phyloP scores from a whole-genome alignment of 2,797 vertebrate species.

The Limosa lapponica region DNA sequence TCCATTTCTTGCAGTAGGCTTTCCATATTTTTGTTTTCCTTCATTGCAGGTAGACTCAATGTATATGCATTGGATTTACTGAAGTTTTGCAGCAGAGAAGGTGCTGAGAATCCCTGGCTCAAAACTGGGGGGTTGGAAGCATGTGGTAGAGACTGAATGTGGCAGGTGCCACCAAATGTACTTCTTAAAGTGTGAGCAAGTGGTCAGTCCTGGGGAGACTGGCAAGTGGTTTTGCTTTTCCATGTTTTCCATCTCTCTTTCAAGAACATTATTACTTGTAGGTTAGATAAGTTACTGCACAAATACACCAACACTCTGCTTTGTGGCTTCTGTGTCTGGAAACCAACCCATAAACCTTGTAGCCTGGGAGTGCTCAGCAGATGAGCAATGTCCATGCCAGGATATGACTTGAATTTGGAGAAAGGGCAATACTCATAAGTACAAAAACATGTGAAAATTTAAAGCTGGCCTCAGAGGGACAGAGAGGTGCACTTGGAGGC shows the following conservation, averaged over 20 bases:
- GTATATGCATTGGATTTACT: not conserved
- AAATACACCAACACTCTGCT: not conserved
- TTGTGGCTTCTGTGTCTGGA: not conserved
- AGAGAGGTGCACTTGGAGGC: not conserved
- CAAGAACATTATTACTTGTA: not conserved
- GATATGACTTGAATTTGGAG: not conserved
- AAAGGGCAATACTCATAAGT: not conserved
- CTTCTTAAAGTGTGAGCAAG: not conserved
- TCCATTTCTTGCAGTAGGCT: not conserved
- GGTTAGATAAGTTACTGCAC: not conserved
- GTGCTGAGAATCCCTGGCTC: not conserved
- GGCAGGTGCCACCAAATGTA: not conserved
- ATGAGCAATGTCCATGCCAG: accelerated
- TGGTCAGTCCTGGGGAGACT: not conserved
- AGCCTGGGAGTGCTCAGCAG: not conserved
- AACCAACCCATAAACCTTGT: not conserved
- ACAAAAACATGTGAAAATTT: not conserved
- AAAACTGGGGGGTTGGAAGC: not conserved
- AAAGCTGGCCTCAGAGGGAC: not conserved
- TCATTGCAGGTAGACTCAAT: not conserved
- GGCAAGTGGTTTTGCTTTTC: not conserved
- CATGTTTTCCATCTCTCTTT: not conserved
- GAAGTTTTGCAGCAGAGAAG: not conserved
- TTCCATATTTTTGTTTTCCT: not conserved
- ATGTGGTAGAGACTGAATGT: accelerated